phyloP scores from a whole-genome alignment of 2,113 vertebrate genomes.

The Arenaria interpres region DNA sequence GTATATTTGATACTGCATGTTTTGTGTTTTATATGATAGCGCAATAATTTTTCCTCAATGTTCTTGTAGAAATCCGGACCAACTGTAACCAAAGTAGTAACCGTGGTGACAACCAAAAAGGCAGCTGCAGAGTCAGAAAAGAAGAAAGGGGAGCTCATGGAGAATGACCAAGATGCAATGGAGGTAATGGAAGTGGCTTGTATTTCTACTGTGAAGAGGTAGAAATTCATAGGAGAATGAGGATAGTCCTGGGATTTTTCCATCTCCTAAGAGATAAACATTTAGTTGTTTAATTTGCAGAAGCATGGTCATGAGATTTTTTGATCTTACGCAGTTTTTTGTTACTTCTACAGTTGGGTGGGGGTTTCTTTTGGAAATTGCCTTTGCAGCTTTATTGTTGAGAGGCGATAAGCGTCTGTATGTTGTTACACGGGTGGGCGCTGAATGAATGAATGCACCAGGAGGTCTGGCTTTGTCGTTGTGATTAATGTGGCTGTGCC shows the following conservation, averaged over 20 bases:
- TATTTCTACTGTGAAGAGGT: neutral
- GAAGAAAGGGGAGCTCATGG: constrained; percentile 98
- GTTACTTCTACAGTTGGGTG: neutral
- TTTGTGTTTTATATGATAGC: neutral
- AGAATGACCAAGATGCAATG: constrained; percentile 99
- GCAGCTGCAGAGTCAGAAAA: constrained; percentile 84
- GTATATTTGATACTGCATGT: accelerated
- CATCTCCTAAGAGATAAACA: neutral
- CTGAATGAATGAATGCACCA: neutral
- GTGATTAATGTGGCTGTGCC: neutral
- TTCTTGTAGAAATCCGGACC: constrained; percentile 87
- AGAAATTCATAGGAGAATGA: neutral
- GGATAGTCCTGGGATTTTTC: neutral
- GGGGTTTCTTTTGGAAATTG: neutral
- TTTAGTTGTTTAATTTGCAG: neutral
- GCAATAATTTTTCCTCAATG: neutral
- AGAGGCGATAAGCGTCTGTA: neutral
- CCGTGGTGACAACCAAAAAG: constrained; percentile 94
- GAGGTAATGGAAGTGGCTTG: constrained; percentile 78
- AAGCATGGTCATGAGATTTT: neutral
- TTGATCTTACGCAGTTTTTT: neutral
- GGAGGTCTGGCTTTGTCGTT: neutral
- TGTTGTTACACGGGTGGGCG: neutral
- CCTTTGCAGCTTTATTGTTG: neutral
- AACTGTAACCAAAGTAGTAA: constrained; percentile 93